Evolutionary conservation across 1,140 invertebrate genomes (phyloP).

Genomic region (Euglossa dilemma): DNA sequence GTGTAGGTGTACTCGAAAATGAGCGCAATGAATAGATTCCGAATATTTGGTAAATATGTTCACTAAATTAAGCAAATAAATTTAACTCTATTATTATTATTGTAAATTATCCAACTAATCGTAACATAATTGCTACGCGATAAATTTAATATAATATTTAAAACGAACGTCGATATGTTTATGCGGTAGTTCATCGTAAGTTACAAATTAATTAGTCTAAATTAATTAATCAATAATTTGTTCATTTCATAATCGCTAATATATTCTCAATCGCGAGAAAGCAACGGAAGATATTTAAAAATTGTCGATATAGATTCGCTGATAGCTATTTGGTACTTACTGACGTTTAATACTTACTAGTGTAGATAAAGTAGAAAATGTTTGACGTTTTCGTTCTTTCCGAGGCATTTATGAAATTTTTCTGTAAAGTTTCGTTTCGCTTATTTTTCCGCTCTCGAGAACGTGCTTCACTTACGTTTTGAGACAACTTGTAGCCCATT

Average conservation of each 20-base stretch:
- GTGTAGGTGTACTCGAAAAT: background rate
- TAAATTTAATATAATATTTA: background rate
- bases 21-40: background rate
- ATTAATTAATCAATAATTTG: too few species aligned
- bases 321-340: background rate
- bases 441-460: conserved; percentile 3
- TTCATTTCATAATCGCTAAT: too few species aligned
- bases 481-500: conserved; percentile 7
- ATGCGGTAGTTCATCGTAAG: too few species aligned
- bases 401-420: background rate
- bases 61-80: background rate
- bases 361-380: conserved; percentile 47
- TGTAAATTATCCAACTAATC: background rate
- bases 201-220: too few species aligned
- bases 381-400: too few species aligned
- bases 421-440: background rate
- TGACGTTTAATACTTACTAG: background rate
- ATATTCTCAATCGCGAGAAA: too few species aligned
- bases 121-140: background rate
- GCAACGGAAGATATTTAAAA: background rate
- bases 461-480: background rate
- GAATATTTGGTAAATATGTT: background rate
- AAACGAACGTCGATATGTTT: background rate
- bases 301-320: too few species aligned
- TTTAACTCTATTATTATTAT: background rate